Conservation (phyloP, 2,113 vertebrate genomes). For the Dicaeum eximium region DNA sequence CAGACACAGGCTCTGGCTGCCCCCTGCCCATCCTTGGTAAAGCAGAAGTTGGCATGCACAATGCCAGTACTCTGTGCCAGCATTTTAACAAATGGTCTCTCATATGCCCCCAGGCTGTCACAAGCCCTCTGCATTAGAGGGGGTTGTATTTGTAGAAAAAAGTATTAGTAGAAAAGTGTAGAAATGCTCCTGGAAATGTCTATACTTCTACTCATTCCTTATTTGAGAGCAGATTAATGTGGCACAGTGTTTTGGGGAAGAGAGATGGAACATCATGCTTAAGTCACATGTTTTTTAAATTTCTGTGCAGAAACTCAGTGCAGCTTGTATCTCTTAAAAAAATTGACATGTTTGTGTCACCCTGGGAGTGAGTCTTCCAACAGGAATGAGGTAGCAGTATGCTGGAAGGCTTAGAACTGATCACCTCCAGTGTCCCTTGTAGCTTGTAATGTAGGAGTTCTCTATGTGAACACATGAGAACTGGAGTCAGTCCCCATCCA, state of each 20-base stretch:
- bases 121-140: background rate
- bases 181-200: background rate
- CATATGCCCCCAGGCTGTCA: background rate
- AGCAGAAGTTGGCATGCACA: background rate
- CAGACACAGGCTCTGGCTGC: background rate
- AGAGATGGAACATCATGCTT: background rate
- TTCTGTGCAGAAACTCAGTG: background rate
- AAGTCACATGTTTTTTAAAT: background rate
- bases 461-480: accelerated
- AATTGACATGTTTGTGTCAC: background rate
- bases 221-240: background rate
- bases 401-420: background rate
- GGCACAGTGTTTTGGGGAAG: background rate
- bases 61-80: background rate
- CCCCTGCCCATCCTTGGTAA: background rate
- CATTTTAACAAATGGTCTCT: background rate
- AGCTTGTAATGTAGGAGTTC: background rate
- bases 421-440: background rate
- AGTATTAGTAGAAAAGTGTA: no score
- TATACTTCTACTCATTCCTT: background rate
- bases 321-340: background rate
- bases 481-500: background rate
- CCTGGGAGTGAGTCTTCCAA: background rate
- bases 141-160: background rate
- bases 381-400: background rate